Base-by-base conservation (phyloP, 1,140 invertebrate species). In the Drosophila gunungcola region DNA sequence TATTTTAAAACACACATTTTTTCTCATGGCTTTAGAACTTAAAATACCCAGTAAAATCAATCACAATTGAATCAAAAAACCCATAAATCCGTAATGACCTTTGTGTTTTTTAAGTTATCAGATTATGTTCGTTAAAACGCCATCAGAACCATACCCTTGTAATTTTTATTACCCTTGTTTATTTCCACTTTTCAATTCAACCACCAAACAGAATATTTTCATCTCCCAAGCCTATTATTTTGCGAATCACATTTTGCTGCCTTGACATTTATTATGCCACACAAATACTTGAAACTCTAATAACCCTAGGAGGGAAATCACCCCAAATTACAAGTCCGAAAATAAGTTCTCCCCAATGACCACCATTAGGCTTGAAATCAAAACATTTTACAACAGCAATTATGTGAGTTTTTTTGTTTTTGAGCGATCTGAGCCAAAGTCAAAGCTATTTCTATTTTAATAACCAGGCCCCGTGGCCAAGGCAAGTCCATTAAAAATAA, bases 371-470 rank as follows among this genome's bases (percentile, higher is more conserved):
- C 64, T 39, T 34, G 41, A n/a, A 68, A 70, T 69, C 67, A 55
- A 70, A 69, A 46, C 64, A 69, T 69, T 70, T 69, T 70, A 29
- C 42, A 48, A 38, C 41, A 45, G 34, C 65, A 70, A 70, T 70
- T 70, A 70, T 57, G 68, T 48, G 48, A 38, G 55, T 46, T 55
- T 34, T 45, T 46, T 46, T 48, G 27, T 45, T 46, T 21, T 11
- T 3, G 13, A 25, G 16, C n/a, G 21, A 53, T 54, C 48, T 13
- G 2, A 57, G 67, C 36, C 67, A 70, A 70, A 70, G 67, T 70
- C 67, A 70, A 69, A 57, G 65, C 11, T 57, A 70, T 70, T 70
- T 70, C 34, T 70, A 48, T 70, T 70, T 70, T 70, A 70, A 70
- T 48, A 70, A 70, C 65, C 52, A 69, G 65, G 12, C 42, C 29